These are phyloP conservation scores for Pelodytes ibericus DNA, from an alignment of 2,797 vertebrate genomes.

Conservation along the genomic window DNA sequence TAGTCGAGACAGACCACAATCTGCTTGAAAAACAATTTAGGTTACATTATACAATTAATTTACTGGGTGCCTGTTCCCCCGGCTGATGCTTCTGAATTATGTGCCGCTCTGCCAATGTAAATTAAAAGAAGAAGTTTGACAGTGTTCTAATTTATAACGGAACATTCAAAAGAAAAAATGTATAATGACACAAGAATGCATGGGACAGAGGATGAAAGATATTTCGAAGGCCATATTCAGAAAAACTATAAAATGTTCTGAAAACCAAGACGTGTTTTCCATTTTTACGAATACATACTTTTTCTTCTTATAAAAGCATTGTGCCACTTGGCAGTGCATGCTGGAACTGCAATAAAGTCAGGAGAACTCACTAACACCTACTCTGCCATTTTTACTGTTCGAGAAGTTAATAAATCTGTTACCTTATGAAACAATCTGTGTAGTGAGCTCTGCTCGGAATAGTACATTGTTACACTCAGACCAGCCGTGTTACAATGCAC, in stretches of 20 bases:
- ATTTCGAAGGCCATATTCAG: neutral
- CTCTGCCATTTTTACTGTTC: constrained; percentile 53
- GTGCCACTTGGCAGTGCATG: constrained; percentile 46
- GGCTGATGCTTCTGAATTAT: too few relatives aligned
- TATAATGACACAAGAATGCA: too few relatives aligned
- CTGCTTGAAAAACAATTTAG: too few relatives aligned
- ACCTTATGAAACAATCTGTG: constrained; percentile 42
- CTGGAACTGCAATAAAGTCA: constrained; percentile 47
- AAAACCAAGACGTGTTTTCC: constrained; percentile 37
- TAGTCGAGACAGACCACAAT: too few relatives aligned
- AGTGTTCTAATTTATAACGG: too few relatives aligned
- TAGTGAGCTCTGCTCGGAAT: constrained; percentile 29
- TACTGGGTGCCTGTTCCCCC: too few relatives aligned
- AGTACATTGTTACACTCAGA: constrained; percentile 3
- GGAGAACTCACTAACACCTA: constrained; percentile 46
- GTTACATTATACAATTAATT: too few relatives aligned
- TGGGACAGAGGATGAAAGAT: neutral
- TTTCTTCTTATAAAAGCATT: constrained; percentile 41
- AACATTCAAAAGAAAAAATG: too few relatives aligned
- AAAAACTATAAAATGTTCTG: neutral
- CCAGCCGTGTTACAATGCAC: constrained; percentile 3
- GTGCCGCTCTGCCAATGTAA: too few relatives aligned
- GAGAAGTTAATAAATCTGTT: constrained; percentile 53
- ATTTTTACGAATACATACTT: constrained; percentile 42
- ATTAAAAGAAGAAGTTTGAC: too few relatives aligned